Evolutionary conservation across 2,113 vertebrate species (phyloP), one percentile per base, ranked within the genome.

Genomic region (Perca schrenkii): DNA sequence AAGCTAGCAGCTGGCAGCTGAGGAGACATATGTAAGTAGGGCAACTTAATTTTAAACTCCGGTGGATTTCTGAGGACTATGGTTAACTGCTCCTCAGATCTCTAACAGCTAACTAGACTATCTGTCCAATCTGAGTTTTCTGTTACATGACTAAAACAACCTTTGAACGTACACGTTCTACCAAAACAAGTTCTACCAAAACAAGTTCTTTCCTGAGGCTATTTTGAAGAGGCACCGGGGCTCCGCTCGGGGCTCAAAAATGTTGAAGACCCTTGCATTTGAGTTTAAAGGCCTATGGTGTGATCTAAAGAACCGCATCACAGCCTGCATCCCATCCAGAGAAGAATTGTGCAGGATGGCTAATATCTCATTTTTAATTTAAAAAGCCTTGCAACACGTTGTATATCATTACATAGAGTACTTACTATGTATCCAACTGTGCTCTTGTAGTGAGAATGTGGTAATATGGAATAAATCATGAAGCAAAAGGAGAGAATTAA

Each of bases 401-500:
- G 15, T 61, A 52, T 19, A 50, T 40, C 28, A 69, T 69, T 63
- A 50, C 56, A 52, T 19, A 53, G 25, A 46, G 28, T 25, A 1
- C 22, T 40, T 8, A 40, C 8, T 40, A 10, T 40, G 8, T 31
- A 22, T 16, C 40, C 40, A n/a, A 3, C 63, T 47, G 62, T 31
- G 52, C 25, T 58, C 63, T 22, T 49, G 34, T 25, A 22, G 52
- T 12, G 52, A 36, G 19, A 58, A 60, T 67, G 46, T 49, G 31
- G 40, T 67, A 60, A 60, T 12, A 49, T 68, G 43, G 15, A 31
- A 49, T 66, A 34, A 46, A 67, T 58, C n/a, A 77, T 77, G 25
- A 22, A 67, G 13, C 40, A 31, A 47, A 47, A 28, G 57, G 53
- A 58, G 36, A 46, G 69, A 71, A 25, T 16, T 4, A 43, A 6